Conservation (phyloP, 2,888 invertebrate species). For the Steromphala cineraria region DNA sequence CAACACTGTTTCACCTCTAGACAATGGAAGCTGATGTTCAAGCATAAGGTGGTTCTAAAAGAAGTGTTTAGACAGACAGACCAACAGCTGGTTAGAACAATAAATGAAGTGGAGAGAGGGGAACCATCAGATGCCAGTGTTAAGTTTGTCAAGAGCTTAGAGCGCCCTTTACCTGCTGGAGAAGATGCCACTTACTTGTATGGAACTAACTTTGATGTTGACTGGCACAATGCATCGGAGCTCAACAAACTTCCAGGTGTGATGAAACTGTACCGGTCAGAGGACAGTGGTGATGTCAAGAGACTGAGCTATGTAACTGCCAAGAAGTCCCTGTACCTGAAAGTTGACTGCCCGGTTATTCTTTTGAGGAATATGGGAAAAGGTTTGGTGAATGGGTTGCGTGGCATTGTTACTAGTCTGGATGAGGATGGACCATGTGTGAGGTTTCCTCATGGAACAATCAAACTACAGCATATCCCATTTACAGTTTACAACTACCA, state of each 20-base stretch:
- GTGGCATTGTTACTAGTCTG: conserved; percentile 15
- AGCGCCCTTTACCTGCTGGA: background rate
- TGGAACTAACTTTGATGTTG: background rate
- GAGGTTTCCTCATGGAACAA: no score
- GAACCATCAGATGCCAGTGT: background rate
- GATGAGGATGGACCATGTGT: no score
- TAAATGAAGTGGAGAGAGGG: no score
- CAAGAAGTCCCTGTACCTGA: conserved; percentile 22
- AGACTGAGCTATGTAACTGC: conserved; percentile 20
- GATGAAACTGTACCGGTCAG: background rate
- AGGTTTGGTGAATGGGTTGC: conserved; percentile 29
- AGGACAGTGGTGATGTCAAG: conserved; percentile 20
- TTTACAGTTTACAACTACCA: no score
- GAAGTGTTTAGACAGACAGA: no score
- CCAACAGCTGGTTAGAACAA: no score
- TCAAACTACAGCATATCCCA: no score
- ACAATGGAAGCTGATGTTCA: background rate
- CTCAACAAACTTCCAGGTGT: background rate
- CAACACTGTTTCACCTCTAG: conserved; percentile 33
- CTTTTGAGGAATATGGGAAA: conserved; percentile 27
- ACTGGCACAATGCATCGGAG: background rate
- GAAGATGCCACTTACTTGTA: background rate
- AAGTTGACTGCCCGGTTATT: conserved; percentile 29
- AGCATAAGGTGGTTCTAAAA: no score
- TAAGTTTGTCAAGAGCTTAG: background rate